Conservation (phyloP, 1,140 invertebrate genomes). For the Sycophaga agraensis region DNA sequence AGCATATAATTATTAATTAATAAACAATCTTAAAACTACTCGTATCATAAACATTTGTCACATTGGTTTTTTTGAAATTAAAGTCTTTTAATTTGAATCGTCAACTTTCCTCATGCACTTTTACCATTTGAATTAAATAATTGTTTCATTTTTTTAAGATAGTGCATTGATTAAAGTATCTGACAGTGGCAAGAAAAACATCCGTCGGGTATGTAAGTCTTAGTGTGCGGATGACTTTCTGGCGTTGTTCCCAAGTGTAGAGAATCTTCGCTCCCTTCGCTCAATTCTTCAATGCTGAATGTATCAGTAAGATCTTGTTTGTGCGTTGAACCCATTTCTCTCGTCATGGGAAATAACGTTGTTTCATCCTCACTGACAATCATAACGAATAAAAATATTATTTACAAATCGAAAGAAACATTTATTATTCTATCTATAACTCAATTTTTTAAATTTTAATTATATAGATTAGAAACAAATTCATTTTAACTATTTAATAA, state of each 20-base stretch:
- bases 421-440: no score
- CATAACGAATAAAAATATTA: no score
- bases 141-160: neutral
- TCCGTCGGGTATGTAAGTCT: constrained; percentile 44
- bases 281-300: constrained; percentile 65
- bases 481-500: no score
- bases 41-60: no score
- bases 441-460: no score
- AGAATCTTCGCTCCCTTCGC: constrained; percentile 65
- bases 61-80: no score
- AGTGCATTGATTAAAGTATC: constrained; percentile 40
- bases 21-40: neutral
- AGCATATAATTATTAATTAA: neutral
- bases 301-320: constrained; percentile 64
- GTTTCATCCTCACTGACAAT: constrained; percentile 59
- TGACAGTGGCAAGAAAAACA: constrained; percentile 53
- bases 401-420: no score
- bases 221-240: constrained; percentile 42
- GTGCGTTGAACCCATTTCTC: constrained; percentile 55
- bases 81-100: neutral
- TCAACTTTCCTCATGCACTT: neutral
- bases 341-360: constrained; percentile 60
- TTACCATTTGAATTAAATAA: neutral
- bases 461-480: no score
- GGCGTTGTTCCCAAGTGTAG: constrained; percentile 48